These are phyloP conservation scores for Allygus modestus DNA, from an alignment of 2,888 invertebrate genomes.

Conservation along the genomic window DNA sequence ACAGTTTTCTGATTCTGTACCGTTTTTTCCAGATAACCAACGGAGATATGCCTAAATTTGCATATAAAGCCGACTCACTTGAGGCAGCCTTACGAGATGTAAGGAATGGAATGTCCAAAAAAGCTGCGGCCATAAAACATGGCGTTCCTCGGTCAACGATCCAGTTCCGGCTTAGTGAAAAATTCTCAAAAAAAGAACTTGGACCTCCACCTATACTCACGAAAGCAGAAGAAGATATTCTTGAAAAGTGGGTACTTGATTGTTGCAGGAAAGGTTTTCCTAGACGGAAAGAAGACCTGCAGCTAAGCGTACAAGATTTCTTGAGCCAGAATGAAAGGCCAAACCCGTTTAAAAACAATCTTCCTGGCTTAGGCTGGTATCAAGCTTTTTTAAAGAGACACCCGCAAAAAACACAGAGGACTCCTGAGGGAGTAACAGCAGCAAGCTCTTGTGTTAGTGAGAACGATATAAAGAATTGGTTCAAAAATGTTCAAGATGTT, in stretches of 20 bases:
- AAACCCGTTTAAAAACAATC: slow-evolving; percentile 71
- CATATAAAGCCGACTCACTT: neutral
- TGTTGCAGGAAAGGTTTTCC: slow-evolving; percentile 72
- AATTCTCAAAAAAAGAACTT: slow-evolving; percentile 50
- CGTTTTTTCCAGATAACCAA: slow-evolving; percentile 2
- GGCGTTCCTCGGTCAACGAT: slow-evolving; percentile 60
- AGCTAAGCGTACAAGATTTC: slow-evolving; percentile 66
- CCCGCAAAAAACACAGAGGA: slow-evolving; percentile 69
- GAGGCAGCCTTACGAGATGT: neutral
- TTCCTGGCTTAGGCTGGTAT: slow-evolving; percentile 71
- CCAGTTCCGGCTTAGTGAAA: slow-evolving; percentile 48
- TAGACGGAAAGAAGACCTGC: slow-evolving; percentile 69
- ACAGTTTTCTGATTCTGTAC: too few relatives aligned
- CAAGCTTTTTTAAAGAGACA: slow-evolving; percentile 71
- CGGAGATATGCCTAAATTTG: neutral
- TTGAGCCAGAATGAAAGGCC: slow-evolving; percentile 67
- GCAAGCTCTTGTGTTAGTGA: slow-evolving; percentile 72
- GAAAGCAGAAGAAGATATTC: slow-evolving; percentile 70
- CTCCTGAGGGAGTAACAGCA: slow-evolving; percentile 71
- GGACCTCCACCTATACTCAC: slow-evolving; percentile 64
- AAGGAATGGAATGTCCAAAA: neutral
- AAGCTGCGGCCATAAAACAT: slow-evolving; percentile 58
- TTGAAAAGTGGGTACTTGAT: slow-evolving; percentile 71
- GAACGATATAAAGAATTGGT: slow-evolving; percentile 71
- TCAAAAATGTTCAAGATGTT: slow-evolving; percentile 70